Percentiles rank a stretch among this genome's conserved stretches.
Evolutionary conservation across 1,140 invertebrate species (phyloP).

Genomic region (Gryllus bimaculatus): DNA sequence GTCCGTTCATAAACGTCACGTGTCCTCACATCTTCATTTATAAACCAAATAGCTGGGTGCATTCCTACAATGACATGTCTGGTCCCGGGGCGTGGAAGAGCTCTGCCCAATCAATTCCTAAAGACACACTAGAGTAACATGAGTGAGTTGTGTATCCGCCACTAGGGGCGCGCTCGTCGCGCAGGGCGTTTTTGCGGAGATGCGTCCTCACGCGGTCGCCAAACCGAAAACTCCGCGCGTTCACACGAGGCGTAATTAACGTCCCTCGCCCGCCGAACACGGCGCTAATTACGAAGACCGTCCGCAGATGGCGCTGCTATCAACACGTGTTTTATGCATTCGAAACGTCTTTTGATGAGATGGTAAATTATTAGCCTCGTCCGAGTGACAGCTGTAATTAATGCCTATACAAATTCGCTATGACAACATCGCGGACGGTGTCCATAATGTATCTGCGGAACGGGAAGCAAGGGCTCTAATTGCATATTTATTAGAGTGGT

Average conservation of each 20-base stretch:
- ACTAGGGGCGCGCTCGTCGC: no score
- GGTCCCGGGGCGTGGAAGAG: no score
- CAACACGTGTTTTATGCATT: neutral
- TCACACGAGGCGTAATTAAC: neutral
- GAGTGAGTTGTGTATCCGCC: no score
- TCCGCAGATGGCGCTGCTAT: neutral
- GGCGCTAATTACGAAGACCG: neutral
- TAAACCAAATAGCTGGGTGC: no score
- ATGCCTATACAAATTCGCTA: neutral
- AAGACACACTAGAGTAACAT: no score
- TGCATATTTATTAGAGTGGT: neutral
- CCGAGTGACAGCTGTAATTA: neutral
- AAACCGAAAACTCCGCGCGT: no score
- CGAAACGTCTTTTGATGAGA: neutral
- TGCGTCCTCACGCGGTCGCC: no score
- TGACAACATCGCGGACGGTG: neutral
- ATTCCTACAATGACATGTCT: no score
- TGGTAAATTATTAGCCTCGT: neutral
- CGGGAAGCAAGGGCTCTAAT: neutral
- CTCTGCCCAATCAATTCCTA: no score
- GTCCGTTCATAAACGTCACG: no score
- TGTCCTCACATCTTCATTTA: no score
- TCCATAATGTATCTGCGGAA: neutral
- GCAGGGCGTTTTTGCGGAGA: no score
- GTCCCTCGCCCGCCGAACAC: neutral